phyloP scores from a whole-genome alignment of 2,113 vertebrate genomes.

The Strix uralensis region DNA sequence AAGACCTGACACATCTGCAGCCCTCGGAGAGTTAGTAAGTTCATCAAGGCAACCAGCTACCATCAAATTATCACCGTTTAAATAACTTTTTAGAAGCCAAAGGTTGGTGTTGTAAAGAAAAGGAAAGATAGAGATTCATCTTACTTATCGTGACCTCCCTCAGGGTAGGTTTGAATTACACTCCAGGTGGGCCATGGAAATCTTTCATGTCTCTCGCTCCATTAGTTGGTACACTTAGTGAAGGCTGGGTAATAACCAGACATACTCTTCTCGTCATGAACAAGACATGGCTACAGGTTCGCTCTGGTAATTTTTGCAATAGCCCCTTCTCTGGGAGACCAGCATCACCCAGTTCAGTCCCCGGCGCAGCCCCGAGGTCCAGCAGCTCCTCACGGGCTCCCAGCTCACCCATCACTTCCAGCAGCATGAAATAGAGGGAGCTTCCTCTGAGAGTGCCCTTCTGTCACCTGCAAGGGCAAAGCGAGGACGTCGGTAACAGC shows the following conservation, averaged over 20 bases:
- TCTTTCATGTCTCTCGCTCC: conserved; percentile 61
- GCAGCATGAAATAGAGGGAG: neutral
- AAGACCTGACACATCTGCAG: neutral
- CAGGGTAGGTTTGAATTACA: conserved; percentile 61
- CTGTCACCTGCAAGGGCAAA: neutral
- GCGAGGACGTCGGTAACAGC: neutral
- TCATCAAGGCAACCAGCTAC: neutral
- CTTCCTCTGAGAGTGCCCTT: neutral
- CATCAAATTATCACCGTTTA: conserved; percentile 2
- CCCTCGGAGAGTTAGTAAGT: neutral
- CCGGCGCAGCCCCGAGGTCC: rapidly evolving
- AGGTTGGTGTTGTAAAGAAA: conserved; percentile 35
- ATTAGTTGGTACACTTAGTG: conserved; percentile 59
- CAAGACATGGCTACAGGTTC: neutral
- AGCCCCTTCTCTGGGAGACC: neutral
- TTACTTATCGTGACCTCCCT: conserved; percentile 41
- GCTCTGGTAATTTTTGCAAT: neutral
- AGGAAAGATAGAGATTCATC: conserved; percentile 53
- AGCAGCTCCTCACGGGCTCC: rapidly evolving
- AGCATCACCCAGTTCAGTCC: neutral
- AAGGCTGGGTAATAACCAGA: conserved; percentile 46
- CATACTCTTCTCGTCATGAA: conserved; percentile 19
- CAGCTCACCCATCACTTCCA: neutral
- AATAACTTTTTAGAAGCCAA: conserved; percentile 54
- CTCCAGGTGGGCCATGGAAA: conserved; percentile 44